Evolutionary conservation across 2,888 invertebrate genomes (phyloP).

Genomic region (Hedya salicella): DNA sequence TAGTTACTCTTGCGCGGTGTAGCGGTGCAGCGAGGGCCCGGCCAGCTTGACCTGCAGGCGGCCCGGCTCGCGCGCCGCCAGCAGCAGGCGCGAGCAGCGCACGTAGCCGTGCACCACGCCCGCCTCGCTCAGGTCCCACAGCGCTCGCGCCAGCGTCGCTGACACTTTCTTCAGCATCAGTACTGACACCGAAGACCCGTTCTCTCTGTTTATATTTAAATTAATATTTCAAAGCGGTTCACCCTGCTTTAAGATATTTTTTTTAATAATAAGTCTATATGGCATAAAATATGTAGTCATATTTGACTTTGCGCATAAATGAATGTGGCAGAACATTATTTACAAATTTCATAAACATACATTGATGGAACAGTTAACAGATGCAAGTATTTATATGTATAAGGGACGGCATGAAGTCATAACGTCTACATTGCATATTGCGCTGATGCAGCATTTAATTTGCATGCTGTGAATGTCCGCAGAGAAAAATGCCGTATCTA

Average conservation of each 20-base stretch:
- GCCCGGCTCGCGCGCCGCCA: slow-evolving; percentile 88
- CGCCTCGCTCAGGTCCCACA: slow-evolving; percentile 95
- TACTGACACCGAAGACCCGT: slow-evolving; percentile 81
- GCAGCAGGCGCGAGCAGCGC: slow-evolving; percentile 91
- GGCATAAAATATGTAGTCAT: too few species aligned
- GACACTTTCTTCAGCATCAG: slow-evolving; percentile 93
- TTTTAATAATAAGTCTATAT: too few species aligned
- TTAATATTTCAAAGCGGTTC: too few species aligned
- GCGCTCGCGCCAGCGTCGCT: slow-evolving; percentile 91
- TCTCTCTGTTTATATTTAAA: slow-evolving; percentile 61
- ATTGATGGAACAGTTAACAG: too few species aligned
- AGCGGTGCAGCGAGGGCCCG: slow-evolving; percentile 91
- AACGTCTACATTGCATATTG: neutral
- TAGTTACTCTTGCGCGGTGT: slow-evolving; percentile 88
- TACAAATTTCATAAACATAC: too few species aligned
- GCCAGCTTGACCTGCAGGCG: slow-evolving; percentile 91
- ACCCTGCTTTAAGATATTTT: too few species aligned
- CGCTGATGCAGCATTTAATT: neutral
- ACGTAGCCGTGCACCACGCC: slow-evolving; percentile 94
- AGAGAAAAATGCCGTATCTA: neutral
- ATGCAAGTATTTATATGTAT: too few species aligned
- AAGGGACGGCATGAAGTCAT: too few species aligned
- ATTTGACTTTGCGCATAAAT: too few species aligned
- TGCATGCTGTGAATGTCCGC: neutral
- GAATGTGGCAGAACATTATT: too few species aligned